Percentiles rank a stretch among this genome's conserved stretches.
Evolutionary conservation across 2,797 vertebrate genomes (phyloP).

Genomic region (Sternotherus odoratus): DNA sequence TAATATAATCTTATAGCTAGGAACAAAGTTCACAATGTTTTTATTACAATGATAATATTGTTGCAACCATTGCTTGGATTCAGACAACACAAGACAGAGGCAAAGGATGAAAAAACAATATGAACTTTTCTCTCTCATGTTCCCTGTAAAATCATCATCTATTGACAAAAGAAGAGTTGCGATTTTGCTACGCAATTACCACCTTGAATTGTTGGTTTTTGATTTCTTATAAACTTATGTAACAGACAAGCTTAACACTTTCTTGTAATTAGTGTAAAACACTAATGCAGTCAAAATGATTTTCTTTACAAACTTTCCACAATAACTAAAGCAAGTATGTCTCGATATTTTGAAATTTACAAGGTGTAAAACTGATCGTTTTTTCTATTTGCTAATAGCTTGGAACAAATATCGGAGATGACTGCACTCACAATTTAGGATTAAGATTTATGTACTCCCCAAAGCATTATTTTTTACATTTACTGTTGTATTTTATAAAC

Average conservation of each 20-base stretch:
- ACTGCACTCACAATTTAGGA: neutral
- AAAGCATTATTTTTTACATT: neutral
- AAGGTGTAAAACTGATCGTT: neutral
- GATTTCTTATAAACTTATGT: fast-evolving
- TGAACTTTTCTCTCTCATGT: neutral
- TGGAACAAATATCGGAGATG: neutral
- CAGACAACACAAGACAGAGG: neutral
- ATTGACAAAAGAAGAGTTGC: neutral
- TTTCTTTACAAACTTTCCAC: neutral
- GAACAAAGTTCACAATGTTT: neutral
- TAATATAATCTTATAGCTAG: neutral
- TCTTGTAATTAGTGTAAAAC: fast-evolving
- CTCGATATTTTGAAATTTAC: neutral
- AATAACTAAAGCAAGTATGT: neutral
- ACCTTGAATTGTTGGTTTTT: fast-evolving
- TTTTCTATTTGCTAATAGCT: neutral
- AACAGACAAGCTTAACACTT: fast-evolving
- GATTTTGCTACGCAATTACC: neutral
- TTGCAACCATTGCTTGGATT: neutral
- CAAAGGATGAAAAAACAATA: neutral
- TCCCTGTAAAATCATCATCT: neutral
- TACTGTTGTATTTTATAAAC: neutral
- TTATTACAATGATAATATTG: neutral
- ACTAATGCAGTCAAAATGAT: neutral
- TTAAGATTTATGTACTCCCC: neutral